These are phyloP conservation scores for Sceloporus undulatus DNA, from an alignment of 2,113 vertebrate species.

Conservation along the genomic window DNA sequence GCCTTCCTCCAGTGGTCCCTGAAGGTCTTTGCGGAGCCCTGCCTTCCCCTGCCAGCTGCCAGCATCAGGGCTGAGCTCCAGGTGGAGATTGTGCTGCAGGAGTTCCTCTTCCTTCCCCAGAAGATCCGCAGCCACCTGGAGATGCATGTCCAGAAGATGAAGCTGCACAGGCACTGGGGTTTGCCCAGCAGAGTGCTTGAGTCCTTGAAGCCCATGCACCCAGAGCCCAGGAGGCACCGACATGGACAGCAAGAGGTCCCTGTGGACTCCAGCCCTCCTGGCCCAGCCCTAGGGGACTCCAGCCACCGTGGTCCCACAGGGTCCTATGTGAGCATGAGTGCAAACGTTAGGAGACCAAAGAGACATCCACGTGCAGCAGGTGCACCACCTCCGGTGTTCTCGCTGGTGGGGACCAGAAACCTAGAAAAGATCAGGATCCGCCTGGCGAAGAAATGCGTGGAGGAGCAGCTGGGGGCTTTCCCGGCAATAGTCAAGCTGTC, in stretches of 20 bases:
- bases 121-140: not conserved
- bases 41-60: not conserved
- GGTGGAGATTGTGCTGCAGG: not conserved
- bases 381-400: not conserved
- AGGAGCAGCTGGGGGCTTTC: not conserved
- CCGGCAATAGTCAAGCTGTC: not conserved
- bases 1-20: not conserved
- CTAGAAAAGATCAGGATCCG: not conserved
- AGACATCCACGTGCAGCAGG: not conserved
- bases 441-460: not conserved
- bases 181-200: not conserved
- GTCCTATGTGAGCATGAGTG: not conserved
- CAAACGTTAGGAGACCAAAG: too few relatives aligned
- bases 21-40: not conserved
- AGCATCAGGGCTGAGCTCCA: fast-evolving
- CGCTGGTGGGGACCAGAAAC: not conserved
- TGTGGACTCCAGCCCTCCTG: not conserved
- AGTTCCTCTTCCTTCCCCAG: not conserved
- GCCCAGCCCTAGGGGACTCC: not conserved
- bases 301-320: not conserved
- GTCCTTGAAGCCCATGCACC: not conserved
- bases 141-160: slow-evolving; percentile 9
- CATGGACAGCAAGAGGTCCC: too few relatives aligned
- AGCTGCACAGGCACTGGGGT: not conserved
- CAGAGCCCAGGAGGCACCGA: not conserved